These are phyloP conservation scores for Apis cerana DNA, from an alignment of 1,140 invertebrate species.

Conservation along the genomic window DNA sequence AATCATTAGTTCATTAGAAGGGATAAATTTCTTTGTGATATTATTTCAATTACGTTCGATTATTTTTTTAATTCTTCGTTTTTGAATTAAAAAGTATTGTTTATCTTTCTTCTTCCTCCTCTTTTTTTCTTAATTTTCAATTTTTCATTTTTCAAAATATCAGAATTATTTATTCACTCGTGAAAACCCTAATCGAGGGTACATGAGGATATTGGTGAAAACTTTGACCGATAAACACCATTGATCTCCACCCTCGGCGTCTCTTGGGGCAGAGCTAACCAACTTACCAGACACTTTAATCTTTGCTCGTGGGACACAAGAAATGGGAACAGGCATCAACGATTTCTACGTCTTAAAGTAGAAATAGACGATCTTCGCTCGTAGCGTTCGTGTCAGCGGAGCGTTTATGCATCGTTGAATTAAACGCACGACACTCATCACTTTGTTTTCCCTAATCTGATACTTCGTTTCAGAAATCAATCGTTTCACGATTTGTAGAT, in stretches of 20 bases:
- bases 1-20: not conserved
- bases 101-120: no score
- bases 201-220: not conserved
- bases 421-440: not conserved
- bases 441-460: not conserved
- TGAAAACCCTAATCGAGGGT: not conserved
- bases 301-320: not conserved
- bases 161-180: no score
- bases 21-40: not conserved
- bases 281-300: conserved; percentile 4
- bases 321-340: conserved; percentile 6
- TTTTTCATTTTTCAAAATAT: no score
- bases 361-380: not conserved
- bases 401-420: conserved; percentile 12
- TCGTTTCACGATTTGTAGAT: no score
- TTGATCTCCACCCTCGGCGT: not conserved
- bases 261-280: not conserved
- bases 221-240: not conserved
- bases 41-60: not conserved
- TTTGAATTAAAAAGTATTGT: no score
- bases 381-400: not conserved
- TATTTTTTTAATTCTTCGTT: no score
- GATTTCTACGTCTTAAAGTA: not conserved
- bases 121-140: no score
- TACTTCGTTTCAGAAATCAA: not conserved